These are phyloP conservation scores for Danio choprae DNA, from an alignment of 2,797 vertebrate species.

Conservation along the genomic window DNA sequence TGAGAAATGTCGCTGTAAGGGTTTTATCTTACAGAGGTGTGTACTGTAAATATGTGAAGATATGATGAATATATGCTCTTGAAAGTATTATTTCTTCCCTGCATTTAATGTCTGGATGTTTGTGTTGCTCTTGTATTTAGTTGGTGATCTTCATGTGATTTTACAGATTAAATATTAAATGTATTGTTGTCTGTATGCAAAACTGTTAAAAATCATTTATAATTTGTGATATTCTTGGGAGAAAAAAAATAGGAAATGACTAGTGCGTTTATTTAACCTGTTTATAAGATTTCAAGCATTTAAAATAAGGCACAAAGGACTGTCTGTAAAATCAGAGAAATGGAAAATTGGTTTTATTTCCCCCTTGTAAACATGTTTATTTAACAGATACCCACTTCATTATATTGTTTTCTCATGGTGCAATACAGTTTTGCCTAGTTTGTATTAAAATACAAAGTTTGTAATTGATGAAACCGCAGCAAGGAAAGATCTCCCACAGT, in stretches of 20 bases:
- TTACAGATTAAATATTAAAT: constrained; percentile 59
- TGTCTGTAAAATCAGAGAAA: constrained; percentile 40
- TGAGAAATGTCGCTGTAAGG: constrained; percentile 37
- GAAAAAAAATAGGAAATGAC: not conserved
- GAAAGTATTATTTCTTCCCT: constrained; percentile 57
- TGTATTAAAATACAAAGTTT: constrained; percentile 24
- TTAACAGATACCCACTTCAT: constrained; percentile 13
- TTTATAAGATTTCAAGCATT: constrained; percentile 23
- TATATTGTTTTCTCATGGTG: constrained; percentile 33
- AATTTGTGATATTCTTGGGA: constrained; percentile 49
- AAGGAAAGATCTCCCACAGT: not conserved
- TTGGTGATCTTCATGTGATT: constrained; percentile 61
- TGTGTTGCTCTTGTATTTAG: constrained; percentile 64
- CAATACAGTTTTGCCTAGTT: constrained; percentile 21
- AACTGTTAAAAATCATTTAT: constrained; percentile 54
- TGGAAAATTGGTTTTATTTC: constrained; percentile 29
- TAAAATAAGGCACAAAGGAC: constrained; percentile 13
- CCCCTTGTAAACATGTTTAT: not conserved
- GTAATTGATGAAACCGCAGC: constrained; percentile 25
- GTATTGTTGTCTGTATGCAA: constrained; percentile 60
- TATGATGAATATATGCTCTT: constrained; percentile 56
- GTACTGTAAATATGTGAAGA: constrained; percentile 41
- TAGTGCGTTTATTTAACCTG: constrained; percentile 54
- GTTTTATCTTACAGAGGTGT: constrained; percentile 20
- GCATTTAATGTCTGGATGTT: constrained; percentile 65